Evolutionary conservation across 2,113 vertebrate genomes (phyloP).

Genomic region (Odobenus rosmarus): DNA sequence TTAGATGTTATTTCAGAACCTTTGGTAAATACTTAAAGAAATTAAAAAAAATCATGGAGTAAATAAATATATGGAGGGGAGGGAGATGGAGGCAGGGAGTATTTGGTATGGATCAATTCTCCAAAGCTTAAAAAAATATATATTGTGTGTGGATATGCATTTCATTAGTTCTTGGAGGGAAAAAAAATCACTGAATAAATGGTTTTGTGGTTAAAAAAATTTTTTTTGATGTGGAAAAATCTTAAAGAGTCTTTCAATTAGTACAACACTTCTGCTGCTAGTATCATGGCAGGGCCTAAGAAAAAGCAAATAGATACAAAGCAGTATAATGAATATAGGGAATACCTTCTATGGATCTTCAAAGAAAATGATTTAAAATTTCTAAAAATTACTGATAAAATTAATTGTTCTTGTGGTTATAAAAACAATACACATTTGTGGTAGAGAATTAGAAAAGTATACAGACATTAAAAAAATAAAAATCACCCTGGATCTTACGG

Average conservation of each 20-base stretch:
- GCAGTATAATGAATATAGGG: neutral
- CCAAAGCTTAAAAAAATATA: slow-evolving; percentile 4
- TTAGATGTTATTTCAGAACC: slow-evolving; percentile 15
- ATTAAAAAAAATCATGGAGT: neutral
- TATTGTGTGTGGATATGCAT: neutral
- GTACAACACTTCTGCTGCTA: neutral
- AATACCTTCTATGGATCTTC: neutral
- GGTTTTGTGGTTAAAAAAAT: neutral
- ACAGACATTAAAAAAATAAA: slow-evolving; percentile 24
- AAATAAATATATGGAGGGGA: neutral
- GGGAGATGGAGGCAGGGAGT: neutral
- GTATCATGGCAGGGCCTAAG: neutral
- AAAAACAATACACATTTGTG: slow-evolving; percentile 12
- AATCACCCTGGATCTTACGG: neutral
- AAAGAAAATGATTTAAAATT: slow-evolving; percentile 3
- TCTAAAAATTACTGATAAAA: slow-evolving; percentile 40
- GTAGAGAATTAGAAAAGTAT: slow-evolving; percentile 35
- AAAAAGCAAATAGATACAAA: slow-evolving; percentile 2
- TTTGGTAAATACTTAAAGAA: slow-evolving; percentile 19
- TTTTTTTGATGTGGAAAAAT: slow-evolving; percentile 31
- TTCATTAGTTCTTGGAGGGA: neutral
- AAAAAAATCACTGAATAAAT: slow-evolving; percentile 24
- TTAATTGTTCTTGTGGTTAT: neutral
- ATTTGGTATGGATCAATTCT: neutral
- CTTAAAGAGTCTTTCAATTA: slow-evolving; percentile 27